Evolutionary conservation across 2,113 vertebrate species (phyloP).

Genomic region (Mohoua ochrocephala): DNA sequence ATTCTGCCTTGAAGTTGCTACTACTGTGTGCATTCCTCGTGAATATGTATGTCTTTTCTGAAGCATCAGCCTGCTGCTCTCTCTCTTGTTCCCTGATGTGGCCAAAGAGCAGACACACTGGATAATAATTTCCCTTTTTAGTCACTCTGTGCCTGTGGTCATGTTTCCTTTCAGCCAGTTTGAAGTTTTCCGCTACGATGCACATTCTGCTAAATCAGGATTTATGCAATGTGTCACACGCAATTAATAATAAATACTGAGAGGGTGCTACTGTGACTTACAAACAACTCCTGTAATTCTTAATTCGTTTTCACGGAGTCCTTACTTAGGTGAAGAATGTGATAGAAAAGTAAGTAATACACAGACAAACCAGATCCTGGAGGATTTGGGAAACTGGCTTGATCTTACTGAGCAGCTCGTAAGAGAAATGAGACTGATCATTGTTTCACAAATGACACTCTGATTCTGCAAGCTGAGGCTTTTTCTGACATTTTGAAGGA

Average conservation of each 20-base stretch:
- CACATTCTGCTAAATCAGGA: not conserved
- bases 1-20: not conserved
- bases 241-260: slow-evolving; percentile 2
- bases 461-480: not conserved
- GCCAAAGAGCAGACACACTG: not conserved
- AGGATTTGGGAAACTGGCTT: not conserved
- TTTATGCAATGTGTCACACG: not conserved
- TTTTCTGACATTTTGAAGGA: not conserved
- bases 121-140: not conserved
- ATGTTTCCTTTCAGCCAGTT: not conserved
- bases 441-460: not conserved
- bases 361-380: not conserved
- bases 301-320: not conserved
- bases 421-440: not conserved
- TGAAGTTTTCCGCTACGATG: not conserved
- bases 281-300: not conserved
- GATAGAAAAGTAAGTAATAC: not conserved
- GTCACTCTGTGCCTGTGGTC: not conserved
- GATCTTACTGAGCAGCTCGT: not conserved
- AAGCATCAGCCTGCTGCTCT: not conserved
- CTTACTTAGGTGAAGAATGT: not conserved
- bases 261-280: not conserved
- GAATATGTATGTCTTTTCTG: not conserved
- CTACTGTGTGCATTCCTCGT: not conserved
- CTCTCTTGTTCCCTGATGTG: not conserved